A percentile compares a stretch with the other conserved stretches of the same genome.
Evolutionary conservation across 2,797 vertebrate genomes (phyloP).

Genomic region (Anableps anableps): DNA sequence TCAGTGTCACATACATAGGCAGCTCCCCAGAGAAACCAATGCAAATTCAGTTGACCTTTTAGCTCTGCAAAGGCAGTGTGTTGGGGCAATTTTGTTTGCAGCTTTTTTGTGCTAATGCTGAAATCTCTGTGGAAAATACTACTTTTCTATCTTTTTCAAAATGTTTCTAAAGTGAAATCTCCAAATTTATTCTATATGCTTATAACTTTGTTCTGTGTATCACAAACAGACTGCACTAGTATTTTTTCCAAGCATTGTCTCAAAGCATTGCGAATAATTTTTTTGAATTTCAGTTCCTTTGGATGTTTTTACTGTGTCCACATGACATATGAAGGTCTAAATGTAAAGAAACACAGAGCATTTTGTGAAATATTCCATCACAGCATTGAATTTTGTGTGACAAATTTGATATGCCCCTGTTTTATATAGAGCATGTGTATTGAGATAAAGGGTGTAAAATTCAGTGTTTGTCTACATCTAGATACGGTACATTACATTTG

Average conservation of each 20-base stretch:
- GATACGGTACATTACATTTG: not conserved
- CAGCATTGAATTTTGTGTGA: not conserved
- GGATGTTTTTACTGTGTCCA: not conserved
- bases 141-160: not conserved
- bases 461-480: not conserved
- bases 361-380: not conserved
- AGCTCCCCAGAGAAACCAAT: constrained; percentile 18
- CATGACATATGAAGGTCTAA: not conserved
- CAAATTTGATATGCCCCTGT: not conserved
- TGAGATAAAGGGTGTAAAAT: not conserved
- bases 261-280: not conserved
- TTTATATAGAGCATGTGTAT: not conserved
- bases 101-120: not conserved
- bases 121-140: not conserved
- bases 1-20: constrained; percentile 6
- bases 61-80: not conserved
- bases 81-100: not conserved
- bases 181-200: not conserved
- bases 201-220: not conserved
- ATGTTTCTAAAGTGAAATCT: not conserved
- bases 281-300: not conserved
- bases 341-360: not conserved
- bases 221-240: not conserved
- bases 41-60: constrained; percentile 18
- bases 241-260: not conserved